Conservation (phyloP, 92 coral and sea anemone genomes). For the Porites lobata region DNA sequence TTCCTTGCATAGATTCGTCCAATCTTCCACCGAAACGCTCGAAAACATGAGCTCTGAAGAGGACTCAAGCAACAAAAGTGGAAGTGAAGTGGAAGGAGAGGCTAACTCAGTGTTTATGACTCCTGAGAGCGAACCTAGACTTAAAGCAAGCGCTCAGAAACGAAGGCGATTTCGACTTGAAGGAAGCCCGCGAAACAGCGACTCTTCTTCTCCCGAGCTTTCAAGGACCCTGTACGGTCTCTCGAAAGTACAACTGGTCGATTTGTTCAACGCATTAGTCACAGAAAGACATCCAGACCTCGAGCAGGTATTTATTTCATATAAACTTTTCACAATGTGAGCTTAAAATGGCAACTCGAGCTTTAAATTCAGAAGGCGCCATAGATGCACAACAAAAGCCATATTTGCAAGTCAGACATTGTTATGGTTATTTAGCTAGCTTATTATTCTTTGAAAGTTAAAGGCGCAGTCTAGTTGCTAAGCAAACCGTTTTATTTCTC, state of each 20-base stretch:
- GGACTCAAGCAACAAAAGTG: slow-evolving; percentile 15
- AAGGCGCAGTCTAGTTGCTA: background rate
- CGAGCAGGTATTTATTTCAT: slow-evolving; percentile 59
- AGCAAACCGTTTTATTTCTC: slow-evolving; percentile 24
- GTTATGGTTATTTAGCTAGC: background rate
- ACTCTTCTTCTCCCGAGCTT: slow-evolving; percentile 41
- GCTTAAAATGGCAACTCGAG: background rate
- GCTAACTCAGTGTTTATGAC: slow-evolving; percentile 69
- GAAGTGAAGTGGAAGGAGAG: slow-evolving; percentile 33
- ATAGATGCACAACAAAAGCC: slow-evolving; percentile 21
- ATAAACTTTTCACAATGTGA: no score
- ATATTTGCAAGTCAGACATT: background rate
- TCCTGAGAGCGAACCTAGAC: slow-evolving; percentile 62
- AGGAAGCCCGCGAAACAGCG: slow-evolving; percentile 31
- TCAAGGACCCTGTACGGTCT: slow-evolving; percentile 69
- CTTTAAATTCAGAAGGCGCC: slow-evolving; percentile 10
- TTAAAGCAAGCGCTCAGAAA: slow-evolving; percentile 18
- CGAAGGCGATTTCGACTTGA: slow-evolving; percentile 74
- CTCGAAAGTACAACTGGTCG: slow-evolving; percentile 75
- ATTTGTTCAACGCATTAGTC: slow-evolving; percentile 61
- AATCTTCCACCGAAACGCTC: slow-evolving; percentile 6
- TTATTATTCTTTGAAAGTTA: background rate
- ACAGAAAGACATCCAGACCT: slow-evolving; percentile 76
- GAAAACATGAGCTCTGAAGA: slow-evolving; percentile 32
- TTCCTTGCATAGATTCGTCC: background rate